phyloP scores from a whole-genome alignment of 2,888 invertebrate genomes.

The Sacculina carcini region DNA sequence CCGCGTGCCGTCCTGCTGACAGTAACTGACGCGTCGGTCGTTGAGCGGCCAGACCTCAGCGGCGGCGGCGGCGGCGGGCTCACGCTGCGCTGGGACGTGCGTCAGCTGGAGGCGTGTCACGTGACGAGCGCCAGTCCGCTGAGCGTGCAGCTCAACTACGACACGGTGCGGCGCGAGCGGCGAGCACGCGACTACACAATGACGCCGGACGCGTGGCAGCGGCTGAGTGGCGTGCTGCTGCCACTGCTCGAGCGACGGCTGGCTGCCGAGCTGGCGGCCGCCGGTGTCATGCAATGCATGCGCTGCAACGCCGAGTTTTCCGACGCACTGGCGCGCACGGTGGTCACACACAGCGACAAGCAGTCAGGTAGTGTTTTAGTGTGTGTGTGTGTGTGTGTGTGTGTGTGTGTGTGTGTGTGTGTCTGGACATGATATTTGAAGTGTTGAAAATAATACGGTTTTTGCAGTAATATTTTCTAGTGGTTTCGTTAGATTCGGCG shows the following conservation, averaged over 20 bases:
- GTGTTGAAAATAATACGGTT: too few species aligned
- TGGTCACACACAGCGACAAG: background rate
- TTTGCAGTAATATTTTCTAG: too few species aligned
- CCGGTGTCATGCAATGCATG: slow-evolving; percentile 29
- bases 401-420: background rate
- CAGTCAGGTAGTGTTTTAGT: background rate
- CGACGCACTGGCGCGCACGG: slow-evolving; percentile 19
- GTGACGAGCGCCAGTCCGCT: slow-evolving; percentile 20
- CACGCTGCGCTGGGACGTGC: slow-evolving; percentile 23
- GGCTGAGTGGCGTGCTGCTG: slow-evolving; percentile 19
- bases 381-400: background rate
- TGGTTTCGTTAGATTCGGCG: too few species aligned
- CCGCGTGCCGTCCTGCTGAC: slow-evolving; percentile 21
- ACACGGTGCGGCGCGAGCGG: slow-evolving; percentile 30
- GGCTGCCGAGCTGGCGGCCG: slow-evolving; percentile 25
- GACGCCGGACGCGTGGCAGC: slow-evolving; percentile 26
- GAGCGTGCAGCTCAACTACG: slow-evolving; percentile 31
- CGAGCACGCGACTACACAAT: slow-evolving; percentile 30
- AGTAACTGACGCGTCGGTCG: slow-evolving; percentile 18
- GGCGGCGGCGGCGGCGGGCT: slow-evolving; percentile 15
- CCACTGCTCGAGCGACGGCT: slow-evolving; percentile 24
- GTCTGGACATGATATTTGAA: too few species aligned
- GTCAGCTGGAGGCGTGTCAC: slow-evolving; percentile 27
- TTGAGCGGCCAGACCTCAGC: slow-evolving; percentile 21
- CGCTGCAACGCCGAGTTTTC: slow-evolving; percentile 35